Percentiles rank a stretch among this genome's conserved stretches.
phyloP scores from a whole-genome alignment of 2,888 invertebrate species.

The Celastrina argiolus region DNA sequence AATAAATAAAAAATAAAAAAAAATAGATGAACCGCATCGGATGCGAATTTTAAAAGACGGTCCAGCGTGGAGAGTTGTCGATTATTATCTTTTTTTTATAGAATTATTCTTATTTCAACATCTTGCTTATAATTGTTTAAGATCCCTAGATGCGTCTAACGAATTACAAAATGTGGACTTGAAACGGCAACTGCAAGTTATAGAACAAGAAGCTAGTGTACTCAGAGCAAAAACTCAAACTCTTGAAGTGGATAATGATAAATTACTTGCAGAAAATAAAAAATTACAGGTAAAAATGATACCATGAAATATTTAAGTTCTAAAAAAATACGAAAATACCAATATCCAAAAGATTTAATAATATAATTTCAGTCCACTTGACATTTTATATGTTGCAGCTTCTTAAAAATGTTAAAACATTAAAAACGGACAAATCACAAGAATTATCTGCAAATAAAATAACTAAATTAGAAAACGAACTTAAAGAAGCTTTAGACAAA shows the following conservation, averaged over 20 bases:
- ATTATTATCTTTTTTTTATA: too few species aligned
- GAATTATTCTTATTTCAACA: too few species aligned
- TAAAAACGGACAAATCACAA: slow-evolving; percentile 73
- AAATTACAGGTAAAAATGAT: slow-evolving; percentile 80
- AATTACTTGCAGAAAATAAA: slow-evolving; percentile 84
- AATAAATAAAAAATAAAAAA: too few species aligned
- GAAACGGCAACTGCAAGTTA: slow-evolving; percentile 84
- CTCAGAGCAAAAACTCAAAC: slow-evolving; percentile 82
- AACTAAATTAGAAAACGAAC: slow-evolving; percentile 79
- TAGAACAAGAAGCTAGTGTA: slow-evolving; percentile 86
- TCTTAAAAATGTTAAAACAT: slow-evolving; percentile 72
- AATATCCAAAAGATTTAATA: too few species aligned
- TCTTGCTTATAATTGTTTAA: slow-evolving; percentile 44
- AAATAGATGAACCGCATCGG: too few species aligned
- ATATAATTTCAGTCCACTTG: too few species aligned
- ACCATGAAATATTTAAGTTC: background rate
- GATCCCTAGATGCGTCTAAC: slow-evolving; percentile 76
- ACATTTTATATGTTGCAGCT: slow-evolving; percentile 50
- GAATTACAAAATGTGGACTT: slow-evolving; percentile 83
- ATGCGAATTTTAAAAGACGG: too few species aligned
- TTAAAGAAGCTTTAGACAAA: slow-evolving; percentile 78
- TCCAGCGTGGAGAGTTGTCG: too few species aligned
- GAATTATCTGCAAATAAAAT: slow-evolving; percentile 80
- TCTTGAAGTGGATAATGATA: slow-evolving; percentile 87
- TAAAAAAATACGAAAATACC: background rate